Percentiles rank a stretch among this genome's conserved stretches.
These are phyloP conservation scores for Alentia gelatinosa DNA, from an alignment of 2,888 invertebrate species.

Conservation along the genomic window DNA sequence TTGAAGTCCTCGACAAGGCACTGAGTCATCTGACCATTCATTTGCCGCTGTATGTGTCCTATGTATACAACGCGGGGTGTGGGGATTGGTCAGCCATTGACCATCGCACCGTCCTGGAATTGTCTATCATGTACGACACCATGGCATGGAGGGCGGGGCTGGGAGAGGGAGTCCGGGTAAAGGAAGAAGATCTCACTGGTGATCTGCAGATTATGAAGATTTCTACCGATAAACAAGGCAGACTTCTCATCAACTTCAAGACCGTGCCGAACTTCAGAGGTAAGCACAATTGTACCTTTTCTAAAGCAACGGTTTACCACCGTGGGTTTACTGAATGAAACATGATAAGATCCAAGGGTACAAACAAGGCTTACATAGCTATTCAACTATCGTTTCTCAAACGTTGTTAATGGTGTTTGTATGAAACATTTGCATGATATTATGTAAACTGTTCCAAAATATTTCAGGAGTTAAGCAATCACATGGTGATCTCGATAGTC, in stretches of 20 bases:
- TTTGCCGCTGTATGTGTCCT: slow-evolving; percentile 81
- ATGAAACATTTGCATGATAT: too few relatives aligned
- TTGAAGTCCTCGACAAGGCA: slow-evolving; percentile 74
- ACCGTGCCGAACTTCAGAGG: slow-evolving; percentile 81
- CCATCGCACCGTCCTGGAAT: slow-evolving; percentile 80
- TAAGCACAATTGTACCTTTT: too few relatives aligned
- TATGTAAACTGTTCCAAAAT: too few relatives aligned
- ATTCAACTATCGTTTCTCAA: too few relatives aligned
- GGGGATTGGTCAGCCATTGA: slow-evolving; percentile 81
- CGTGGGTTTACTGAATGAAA: too few relatives aligned
- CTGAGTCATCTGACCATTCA: slow-evolving; percentile 79
- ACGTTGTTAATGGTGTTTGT: too few relatives aligned
- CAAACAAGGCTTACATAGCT: too few relatives aligned
- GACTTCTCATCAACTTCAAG: slow-evolving; percentile 80
- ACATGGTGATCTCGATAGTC: too few relatives aligned
- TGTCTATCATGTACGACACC: slow-evolving; percentile 80
- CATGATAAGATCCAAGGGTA: too few relatives aligned
- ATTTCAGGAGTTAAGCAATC: too few relatives aligned
- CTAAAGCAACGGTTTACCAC: too few relatives aligned
- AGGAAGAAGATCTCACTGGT: slow-evolving; percentile 63
- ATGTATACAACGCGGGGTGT: slow-evolving; percentile 79
- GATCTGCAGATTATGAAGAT: slow-evolving; percentile 76
- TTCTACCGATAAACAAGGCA: slow-evolving; percentile 78
- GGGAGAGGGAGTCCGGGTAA: slow-evolving; percentile 74
- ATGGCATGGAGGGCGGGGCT: slow-evolving; percentile 79